Conservation (phyloP, 2,113 vertebrate genomes). For the Pelmatolapia mariae region DNA sequence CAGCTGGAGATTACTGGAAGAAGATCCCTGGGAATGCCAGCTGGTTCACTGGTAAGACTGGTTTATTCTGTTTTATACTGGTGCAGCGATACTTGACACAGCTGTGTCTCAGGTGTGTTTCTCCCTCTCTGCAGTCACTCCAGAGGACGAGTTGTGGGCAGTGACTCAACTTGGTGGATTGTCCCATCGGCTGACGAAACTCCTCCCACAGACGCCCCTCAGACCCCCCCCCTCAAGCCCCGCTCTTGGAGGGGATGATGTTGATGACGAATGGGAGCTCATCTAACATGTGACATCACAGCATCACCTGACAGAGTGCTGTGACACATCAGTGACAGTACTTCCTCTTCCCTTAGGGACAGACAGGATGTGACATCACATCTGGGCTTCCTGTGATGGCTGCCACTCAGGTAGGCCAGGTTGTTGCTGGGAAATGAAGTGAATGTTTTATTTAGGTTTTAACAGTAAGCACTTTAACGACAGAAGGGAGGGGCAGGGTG, state of each 20-base stretch:
- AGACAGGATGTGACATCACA: background rate
- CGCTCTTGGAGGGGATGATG: slow-evolving; percentile 76
- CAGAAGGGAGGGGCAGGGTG: background rate
- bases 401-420: background rate
- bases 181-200: slow-evolving; percentile 88
- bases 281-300: slow-evolving; percentile 71
- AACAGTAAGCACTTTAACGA: slow-evolving; percentile 53
- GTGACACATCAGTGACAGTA: background rate
- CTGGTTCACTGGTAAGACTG: slow-evolving; percentile 81
- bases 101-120: background rate
- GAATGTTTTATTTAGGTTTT: slow-evolving; percentile 20
- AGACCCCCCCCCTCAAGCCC: slow-evolving; percentile 57
- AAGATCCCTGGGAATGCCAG: slow-evolving; percentile 83
- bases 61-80: background rate
- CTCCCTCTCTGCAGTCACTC: slow-evolving; percentile 76
- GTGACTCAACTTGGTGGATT: slow-evolving; percentile 79
- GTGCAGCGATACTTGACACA: background rate
- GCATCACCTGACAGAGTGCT: background rate
- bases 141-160: slow-evolving; percentile 88
- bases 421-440: background rate
- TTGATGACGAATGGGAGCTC: slow-evolving; percentile 97
- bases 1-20: slow-evolving; percentile 97
- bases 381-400: background rate
- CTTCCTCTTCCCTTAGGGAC: background rate
- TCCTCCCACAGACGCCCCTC: slow-evolving; percentile 75